Percentiles rank a stretch among this genome's conserved stretches.
These are phyloP conservation scores for Celastrina argiolus DNA, from an alignment of 2,888 invertebrate genomes.

Conservation along the genomic window DNA sequence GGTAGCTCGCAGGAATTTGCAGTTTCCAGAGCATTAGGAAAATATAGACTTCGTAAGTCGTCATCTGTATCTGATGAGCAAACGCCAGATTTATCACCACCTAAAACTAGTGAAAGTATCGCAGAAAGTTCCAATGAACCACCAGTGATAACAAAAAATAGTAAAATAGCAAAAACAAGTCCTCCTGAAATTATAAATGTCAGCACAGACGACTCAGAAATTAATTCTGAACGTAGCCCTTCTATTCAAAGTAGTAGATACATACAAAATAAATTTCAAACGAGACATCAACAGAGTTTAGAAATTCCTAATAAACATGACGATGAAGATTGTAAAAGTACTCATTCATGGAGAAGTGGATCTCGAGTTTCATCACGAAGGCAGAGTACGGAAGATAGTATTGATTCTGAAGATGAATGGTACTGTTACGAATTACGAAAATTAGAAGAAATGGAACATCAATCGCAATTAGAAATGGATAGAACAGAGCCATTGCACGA, in stretches of 20 bases:
- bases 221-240: constrained; percentile 81
- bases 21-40: constrained; percentile 88
- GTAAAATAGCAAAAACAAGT: constrained; percentile 50
- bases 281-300: constrained; percentile 85
- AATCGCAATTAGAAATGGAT: constrained; percentile 81
- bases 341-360: constrained; percentile 91
- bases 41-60: constrained; percentile 85
- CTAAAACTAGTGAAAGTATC: constrained; percentile 51
- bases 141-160: constrained; percentile 47
- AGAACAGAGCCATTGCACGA: constrained; percentile 80
- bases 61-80: constrained; percentile 85
- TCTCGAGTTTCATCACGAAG: constrained; percentile 90
- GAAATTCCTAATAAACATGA: constrained; percentile 88
- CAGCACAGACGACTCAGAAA: constrained; percentile 68
- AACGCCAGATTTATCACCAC: constrained; percentile 69
- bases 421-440: constrained; percentile 93
- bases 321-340: constrained; percentile 91
- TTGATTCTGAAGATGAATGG: constrained; percentile 96
- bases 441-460: constrained; percentile 90
- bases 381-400: constrained; percentile 94
- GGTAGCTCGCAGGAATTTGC: constrained; percentile 90
- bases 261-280: constrained; percentile 78
- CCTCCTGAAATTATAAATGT: constrained; percentile 62
- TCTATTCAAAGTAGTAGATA: constrained; percentile 80
- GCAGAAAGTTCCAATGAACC: constrained; percentile 48